Conservation (phyloP, 2,797 vertebrate species). For the Numenius phaeopus region DNA sequence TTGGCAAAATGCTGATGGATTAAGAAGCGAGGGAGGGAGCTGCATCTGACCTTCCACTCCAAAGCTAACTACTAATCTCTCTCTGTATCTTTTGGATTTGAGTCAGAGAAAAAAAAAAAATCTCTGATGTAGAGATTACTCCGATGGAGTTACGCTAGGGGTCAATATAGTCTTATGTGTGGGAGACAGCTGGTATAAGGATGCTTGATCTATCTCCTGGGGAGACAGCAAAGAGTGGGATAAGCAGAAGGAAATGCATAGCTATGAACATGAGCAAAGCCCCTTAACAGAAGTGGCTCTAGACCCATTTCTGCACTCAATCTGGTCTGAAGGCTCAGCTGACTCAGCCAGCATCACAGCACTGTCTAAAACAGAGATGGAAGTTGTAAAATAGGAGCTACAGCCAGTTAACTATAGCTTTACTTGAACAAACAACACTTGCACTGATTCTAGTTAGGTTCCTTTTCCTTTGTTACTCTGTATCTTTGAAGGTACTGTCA, state of each 20-base stretch:
- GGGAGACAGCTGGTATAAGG: not conserved
- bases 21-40: not conserved
- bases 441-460: not conserved
- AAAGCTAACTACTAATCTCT: not conserved
- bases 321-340: not conserved
- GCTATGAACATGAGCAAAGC: accelerated
- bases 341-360: not conserved
- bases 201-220: not conserved
- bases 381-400: not conserved
- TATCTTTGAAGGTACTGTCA: not conserved
- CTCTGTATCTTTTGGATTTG: not conserved
- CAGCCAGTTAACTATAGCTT: not conserved
- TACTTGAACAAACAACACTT: not conserved
- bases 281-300: not conserved
- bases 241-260: not conserved
- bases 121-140: not conserved
- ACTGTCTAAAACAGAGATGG: not conserved
- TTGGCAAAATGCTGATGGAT: not conserved
- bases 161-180: not conserved
- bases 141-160: not conserved
- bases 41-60: not conserved
- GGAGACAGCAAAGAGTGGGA: not conserved
- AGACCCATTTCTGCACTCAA: not conserved
- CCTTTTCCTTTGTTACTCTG: not conserved
- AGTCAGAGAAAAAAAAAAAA: not conserved